Conservation (phyloP, 1,140 invertebrate genomes). For the Aphidius ervi region DNA sequence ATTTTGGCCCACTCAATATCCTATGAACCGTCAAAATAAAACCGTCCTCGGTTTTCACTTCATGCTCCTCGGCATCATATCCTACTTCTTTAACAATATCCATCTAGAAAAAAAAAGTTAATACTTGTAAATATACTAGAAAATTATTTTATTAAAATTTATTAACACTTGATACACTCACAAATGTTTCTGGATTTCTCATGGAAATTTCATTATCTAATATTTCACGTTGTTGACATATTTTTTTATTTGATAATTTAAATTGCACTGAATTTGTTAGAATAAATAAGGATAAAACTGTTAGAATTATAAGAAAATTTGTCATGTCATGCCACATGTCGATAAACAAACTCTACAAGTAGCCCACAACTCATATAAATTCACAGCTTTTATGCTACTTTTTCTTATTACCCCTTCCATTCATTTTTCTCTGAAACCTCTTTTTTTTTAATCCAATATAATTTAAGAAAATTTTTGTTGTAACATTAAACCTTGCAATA, state of each 20-base stretch:
- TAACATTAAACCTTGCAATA: no score
- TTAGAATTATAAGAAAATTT: no score
- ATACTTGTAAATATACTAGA: no score
- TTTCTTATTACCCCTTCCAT: slow-evolving; percentile 5
- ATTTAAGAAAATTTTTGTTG: neutral
- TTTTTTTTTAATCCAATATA: slow-evolving; percentile 4
- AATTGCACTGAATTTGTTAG: no score
- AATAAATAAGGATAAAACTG: no score
- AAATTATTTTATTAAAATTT: no score
- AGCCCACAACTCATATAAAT: no score
- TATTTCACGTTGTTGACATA: neutral
- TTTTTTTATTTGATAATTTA: no score
- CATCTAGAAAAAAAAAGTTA: slow-evolving; percentile 41
- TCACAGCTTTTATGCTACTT: slow-evolving; percentile 4
- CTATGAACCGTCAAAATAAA: slow-evolving; percentile 59
- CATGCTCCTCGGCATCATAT: slow-evolving; percentile 58
- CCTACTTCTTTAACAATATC: slow-evolving; percentile 54
- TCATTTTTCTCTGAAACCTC: neutral
- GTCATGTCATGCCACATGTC: no score
- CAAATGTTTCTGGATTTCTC: neutral
- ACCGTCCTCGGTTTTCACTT: slow-evolving; percentile 58
- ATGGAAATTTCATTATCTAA: neutral
- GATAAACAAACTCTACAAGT: no score
- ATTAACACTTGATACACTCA: slow-evolving; percentile 1
- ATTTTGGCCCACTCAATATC: slow-evolving; percentile 51